Conservation (phyloP, 2,797 vertebrate genomes). For the Linurgus olivaceus region DNA sequence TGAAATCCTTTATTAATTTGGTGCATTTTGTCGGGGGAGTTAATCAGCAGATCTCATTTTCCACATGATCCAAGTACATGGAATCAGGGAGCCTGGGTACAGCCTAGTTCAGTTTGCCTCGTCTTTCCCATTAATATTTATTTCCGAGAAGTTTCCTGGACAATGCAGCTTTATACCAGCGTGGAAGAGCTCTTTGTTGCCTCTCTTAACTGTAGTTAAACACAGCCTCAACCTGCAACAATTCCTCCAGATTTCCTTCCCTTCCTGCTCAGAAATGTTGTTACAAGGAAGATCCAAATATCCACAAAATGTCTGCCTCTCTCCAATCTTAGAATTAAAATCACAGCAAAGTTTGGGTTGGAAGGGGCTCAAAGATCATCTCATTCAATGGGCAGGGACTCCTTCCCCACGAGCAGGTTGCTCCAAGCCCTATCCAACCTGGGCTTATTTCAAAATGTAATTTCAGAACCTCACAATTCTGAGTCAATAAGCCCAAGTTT, state of each 20-base stretch:
- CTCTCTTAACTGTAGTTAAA: not conserved
- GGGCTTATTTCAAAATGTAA: not conserved
- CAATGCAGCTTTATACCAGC: not conserved
- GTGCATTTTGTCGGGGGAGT: not conserved
- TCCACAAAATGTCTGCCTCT: not conserved
- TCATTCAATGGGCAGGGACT: not conserved
- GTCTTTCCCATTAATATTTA: not conserved
- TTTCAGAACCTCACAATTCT: not conserved
- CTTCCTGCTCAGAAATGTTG: not conserved
- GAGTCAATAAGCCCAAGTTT: not conserved
- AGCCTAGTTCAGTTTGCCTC: not conserved
- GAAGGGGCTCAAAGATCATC: not conserved
- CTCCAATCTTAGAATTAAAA: not conserved
- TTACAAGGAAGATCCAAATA: not conserved
- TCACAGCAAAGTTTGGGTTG: not conserved
- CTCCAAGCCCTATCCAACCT: not conserved
- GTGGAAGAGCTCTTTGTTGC: not conserved
- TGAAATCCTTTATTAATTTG: not conserved
- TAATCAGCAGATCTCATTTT: not conserved
- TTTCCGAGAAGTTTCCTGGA: not conserved
- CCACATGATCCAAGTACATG: not conserved
- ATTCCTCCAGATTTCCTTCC: not conserved
- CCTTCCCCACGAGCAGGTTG: not conserved
- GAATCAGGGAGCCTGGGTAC: not conserved
- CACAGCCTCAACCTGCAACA: not conserved